A percentile compares a stretch with the other conserved stretches of the same genome.
Conservation (phyloP, 2,113 vertebrate genomes). For the Hypocryptadius cinnamomeus region DNA sequence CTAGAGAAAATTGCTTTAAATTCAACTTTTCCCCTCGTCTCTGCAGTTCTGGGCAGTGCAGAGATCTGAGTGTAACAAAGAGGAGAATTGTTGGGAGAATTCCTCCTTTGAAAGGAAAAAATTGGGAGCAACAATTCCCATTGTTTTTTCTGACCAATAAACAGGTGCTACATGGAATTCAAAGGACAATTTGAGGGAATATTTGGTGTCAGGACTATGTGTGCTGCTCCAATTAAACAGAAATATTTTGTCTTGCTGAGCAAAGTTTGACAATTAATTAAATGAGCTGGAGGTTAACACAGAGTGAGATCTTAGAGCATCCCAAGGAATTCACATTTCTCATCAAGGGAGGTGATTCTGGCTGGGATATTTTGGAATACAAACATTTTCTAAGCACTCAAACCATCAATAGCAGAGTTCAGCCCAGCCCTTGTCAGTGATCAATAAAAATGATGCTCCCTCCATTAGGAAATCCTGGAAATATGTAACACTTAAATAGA, state of each 20-base stretch:
- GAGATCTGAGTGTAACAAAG: background rate
- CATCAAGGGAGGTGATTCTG: background rate
- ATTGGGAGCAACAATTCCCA: background rate
- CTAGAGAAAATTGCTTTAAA: background rate
- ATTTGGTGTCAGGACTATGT: background rate
- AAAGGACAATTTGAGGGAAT: background rate
- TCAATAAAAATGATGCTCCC: background rate
- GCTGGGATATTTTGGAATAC: background rate
- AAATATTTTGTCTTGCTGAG: background rate
- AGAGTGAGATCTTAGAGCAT: background rate
- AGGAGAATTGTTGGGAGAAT: background rate
- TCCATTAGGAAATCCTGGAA: background rate
- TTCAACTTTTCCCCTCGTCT: rapidly evolving
- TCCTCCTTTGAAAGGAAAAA: background rate
- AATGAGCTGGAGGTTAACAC: background rate
- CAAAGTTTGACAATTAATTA: background rate
- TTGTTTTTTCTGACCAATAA: background rate
- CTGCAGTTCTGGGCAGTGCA: background rate
- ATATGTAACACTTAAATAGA: rapidly evolving
- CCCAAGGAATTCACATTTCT: background rate
- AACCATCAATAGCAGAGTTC: background rate
- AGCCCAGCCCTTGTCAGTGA: background rate
- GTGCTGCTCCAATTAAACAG: background rate
- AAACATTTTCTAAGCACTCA: background rate
- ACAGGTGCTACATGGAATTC: background rate